Conservation (phyloP, 2,113 vertebrate species). For the Natator depressus region DNA sequence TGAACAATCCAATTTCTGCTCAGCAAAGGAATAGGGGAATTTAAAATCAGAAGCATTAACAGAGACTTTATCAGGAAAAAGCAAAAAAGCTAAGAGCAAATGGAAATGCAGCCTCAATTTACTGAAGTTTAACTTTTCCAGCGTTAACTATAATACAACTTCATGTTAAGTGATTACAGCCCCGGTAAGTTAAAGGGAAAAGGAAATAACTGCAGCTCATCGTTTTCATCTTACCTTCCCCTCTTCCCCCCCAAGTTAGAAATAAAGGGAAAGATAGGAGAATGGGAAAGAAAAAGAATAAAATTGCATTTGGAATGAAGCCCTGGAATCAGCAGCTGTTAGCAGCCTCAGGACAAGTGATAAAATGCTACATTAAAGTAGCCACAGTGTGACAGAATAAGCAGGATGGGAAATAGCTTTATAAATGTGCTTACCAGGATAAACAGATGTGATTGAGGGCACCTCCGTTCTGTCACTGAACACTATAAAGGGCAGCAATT, state of each 20-base stretch:
- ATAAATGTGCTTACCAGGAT: constrained; percentile 63
- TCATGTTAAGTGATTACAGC: constrained; percentile 10
- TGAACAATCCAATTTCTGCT: constrained; percentile 40
- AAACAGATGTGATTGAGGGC: constrained; percentile 68
- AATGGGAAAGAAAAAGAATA: neutral
- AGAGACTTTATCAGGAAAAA: constrained; percentile 5
- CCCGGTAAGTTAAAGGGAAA: neutral
- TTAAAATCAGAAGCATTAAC: constrained; percentile 20
- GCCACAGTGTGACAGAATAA: constrained; percentile 60
- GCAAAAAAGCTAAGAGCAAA: neutral
- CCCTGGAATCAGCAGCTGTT: constrained; percentile 57
- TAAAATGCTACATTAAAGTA: constrained; percentile 66
- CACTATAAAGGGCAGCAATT: constrained; percentile 55
- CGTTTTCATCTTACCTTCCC: neutral
- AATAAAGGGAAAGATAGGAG: neutral
- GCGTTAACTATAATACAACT: accelerated
- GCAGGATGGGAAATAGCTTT: constrained; percentile 55
- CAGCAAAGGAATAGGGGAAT: neutral
- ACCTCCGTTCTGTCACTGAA: constrained; percentile 45
- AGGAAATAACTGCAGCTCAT: accelerated
- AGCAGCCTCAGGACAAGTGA: constrained; percentile 60
- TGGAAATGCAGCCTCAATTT: neutral
- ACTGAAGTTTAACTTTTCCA: constrained; percentile 35
- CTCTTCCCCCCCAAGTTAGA: neutral
- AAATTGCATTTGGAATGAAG: constrained; percentile 24